Conservation (phyloP, 1,140 invertebrate genomes). For the Coenobita brevimanus region DNA sequence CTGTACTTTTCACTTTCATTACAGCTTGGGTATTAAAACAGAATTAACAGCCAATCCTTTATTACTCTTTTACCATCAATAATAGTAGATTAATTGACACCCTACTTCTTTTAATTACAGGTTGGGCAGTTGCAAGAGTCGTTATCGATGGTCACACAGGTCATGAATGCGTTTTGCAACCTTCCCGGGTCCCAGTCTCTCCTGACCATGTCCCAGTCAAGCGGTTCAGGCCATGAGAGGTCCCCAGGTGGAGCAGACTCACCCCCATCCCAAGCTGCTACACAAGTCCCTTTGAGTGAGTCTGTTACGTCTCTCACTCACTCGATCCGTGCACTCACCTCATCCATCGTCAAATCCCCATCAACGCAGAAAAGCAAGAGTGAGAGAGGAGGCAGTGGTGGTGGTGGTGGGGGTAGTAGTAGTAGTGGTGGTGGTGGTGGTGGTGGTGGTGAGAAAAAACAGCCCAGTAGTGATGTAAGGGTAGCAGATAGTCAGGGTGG, state of each 20-base stretch:
- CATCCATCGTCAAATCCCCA: conserved; percentile 60
- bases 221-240: conserved; percentile 54
- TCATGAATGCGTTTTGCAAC: conserved; percentile 69
- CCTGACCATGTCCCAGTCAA: conserved; percentile 67
- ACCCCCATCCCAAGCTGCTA: conserved; percentile 19
- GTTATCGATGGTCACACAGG: conserved; percentile 68
- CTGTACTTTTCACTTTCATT: too few species aligned
- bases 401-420: not conserved
- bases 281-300: conserved; percentile 57
- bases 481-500: too few species aligned
- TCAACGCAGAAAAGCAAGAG: conserved; percentile 16
- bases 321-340: conserved; percentile 67
- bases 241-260: conserved; percentile 38
- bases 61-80: too few species aligned
- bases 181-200: conserved; percentile 68
- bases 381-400: not conserved
- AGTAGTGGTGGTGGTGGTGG: not conserved
- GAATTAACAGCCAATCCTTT: too few species aligned
- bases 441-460: not conserved
- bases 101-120: conserved; percentile 37
- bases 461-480: too few species aligned
- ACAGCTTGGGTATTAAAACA: too few species aligned
- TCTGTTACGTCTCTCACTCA: conserved; percentile 65
- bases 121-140: conserved; percentile 68
- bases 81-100: too few species aligned